Evolutionary conservation across 2,888 invertebrate species (phyloP), one percentile per base, ranked within the genome.

Genomic region (Adineta ricciae): DNA sequence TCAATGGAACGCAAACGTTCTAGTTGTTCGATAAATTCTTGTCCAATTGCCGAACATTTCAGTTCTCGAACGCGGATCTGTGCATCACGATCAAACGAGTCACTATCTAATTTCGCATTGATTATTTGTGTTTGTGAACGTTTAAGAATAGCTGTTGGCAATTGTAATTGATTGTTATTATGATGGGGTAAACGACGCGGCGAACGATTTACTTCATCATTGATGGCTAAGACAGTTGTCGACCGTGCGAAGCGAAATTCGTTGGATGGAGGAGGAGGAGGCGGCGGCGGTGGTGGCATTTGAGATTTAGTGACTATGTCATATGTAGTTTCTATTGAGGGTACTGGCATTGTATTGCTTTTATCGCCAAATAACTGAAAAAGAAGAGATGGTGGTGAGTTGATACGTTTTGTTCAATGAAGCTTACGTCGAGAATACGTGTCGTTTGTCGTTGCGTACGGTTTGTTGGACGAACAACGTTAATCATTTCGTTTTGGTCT

Each of bases 361-460:
- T 78, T 78, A 41, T 78, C 78, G n/a, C 41, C 41, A 78, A 78
- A 78, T 41, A 38, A 78, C 78, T 78, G n/a, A 78, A 41, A 73
- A 2, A 73, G 2, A 41, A 78, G 0, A 41, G 38, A 50, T 50
- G 14, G 2, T 19, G 19, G 2, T 16, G 19, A 50, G 2, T 2
- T 16, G 19, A 50, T 19, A 16, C 3, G 19, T 50, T 19, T 9
- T 16, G 41, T 11, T 11, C 0, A 2, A 24, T n/a, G 38, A 8
- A 11, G n/a, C 41, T n/a, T 41, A 78, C 78, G 41, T 78, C 78
- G 11, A 78, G 41, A 41, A 78, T 38, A n/a, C 78, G 38, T 38
- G 78, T 78, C 41, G 78, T 78, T 78, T 78, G 78, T 41, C 78
- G 78, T 78, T 78, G 78, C 11, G 38, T 41, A 38, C 78, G 38